A percentile compares a stretch with the other conserved stretches of the same genome.
phyloP scores from a whole-genome alignment of 2,113 vertebrate genomes.

The Sula dactylatra region DNA sequence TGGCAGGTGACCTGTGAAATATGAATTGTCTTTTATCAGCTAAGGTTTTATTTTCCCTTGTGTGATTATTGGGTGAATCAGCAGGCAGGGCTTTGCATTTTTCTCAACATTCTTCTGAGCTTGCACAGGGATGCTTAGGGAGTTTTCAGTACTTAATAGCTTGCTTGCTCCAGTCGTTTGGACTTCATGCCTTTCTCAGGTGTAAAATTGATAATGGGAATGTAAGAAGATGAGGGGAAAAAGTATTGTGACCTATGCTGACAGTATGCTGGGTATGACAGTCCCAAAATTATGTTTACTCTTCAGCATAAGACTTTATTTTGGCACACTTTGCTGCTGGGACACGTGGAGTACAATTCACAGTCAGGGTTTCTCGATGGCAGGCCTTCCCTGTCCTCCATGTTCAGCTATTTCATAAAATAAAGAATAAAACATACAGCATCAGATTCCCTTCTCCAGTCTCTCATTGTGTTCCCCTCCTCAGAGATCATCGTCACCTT shows the following conservation, averaged over 20 bases:
- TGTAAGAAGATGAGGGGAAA: neutral
- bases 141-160: neutral
- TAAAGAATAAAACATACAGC: neutral
- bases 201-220: neutral
- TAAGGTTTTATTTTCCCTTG: neutral
- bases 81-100: neutral
- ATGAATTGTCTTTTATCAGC: neutral
- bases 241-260: neutral
- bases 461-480: neutral
- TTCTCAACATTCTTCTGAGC: fast-evolving
- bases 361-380: neutral
- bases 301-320: conserved; percentile 9
- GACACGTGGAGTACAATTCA: neutral
- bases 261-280: neutral
- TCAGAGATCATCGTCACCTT: neutral
- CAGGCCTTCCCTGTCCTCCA: neutral
- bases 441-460: neutral
- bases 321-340: neutral
- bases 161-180: neutral
- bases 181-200: neutral
- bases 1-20: neutral
- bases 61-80: neutral
- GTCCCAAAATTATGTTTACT: neutral
- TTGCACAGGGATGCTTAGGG: neutral
- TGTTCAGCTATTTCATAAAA: neutral